phyloP scores from a whole-genome alignment of 1,140 invertebrate genomes.

The Dendroctonus valens region DNA sequence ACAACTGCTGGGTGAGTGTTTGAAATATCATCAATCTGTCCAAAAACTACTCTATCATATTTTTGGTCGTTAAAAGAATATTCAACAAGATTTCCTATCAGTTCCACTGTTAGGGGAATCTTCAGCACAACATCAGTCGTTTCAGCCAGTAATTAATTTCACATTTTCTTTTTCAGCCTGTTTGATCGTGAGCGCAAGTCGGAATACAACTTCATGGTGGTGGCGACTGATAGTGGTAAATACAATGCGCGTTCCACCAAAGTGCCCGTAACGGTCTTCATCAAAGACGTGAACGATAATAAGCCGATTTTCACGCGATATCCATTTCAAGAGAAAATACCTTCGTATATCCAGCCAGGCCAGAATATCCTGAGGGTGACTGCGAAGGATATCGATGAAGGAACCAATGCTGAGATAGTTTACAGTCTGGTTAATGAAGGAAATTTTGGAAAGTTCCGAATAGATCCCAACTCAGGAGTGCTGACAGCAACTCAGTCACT shows the following conservation, averaged over 20 bases:
- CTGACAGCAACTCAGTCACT: slow-evolving; percentile 78
- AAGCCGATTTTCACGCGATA: slow-evolving; percentile 82
- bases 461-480: slow-evolving; percentile 81
- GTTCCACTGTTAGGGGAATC: no score
- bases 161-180: slow-evolving; percentile 36
- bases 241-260: slow-evolving; percentile 77
- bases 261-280: slow-evolving; percentile 77
- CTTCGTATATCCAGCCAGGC: slow-evolving; percentile 74
- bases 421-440: slow-evolving; percentile 68
- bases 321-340: slow-evolving; percentile 74
- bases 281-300: slow-evolving; percentile 92
- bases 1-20: slow-evolving; percentile 87
- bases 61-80: neutral
- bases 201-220: slow-evolving; percentile 78
- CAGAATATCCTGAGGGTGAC: slow-evolving; percentile 74
- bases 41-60: neutral
- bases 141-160: neutral
- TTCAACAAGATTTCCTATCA: no score
- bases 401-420: slow-evolving; percentile 77
- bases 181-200: slow-evolving; percentile 83
- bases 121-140: no score
- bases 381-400: slow-evolving; percentile 78
- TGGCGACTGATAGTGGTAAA: slow-evolving; percentile 84
- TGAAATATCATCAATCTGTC: neutral
- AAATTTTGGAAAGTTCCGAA: slow-evolving; percentile 71